Base-by-base conservation (phyloP, 2,888 invertebrate genomes). In the Acronicta aceris region DNA sequence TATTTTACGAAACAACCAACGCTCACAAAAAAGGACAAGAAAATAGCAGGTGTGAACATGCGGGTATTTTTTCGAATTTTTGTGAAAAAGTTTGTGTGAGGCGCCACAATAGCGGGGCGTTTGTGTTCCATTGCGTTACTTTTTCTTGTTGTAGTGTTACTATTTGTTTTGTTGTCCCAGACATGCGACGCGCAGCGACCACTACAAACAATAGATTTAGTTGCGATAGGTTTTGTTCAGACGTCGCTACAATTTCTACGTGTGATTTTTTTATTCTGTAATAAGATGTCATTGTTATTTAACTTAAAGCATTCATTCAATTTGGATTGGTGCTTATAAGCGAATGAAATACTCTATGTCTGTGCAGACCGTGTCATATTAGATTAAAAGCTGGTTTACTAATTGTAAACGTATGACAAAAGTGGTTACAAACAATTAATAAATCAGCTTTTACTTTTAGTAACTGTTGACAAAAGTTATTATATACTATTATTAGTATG, bases 121-220 rank as follows among this genome's bases (percentile, higher is more conserved):
- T 47, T 47, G 30, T 47, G 5, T 47, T 38, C n/a, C 13, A 36
- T 30, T 30, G 50, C 36, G 61, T 42, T 52, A 17, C 9, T 30
- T 60, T 59, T 66, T 47, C 36, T 27, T 21, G 12, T 17, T 30
- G 48, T 9, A n/a, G 30, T 15, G 46, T 12, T 40, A 40, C 33
- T 33, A 12, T 58, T 48, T 52, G 56, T 57, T 47, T 42, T 53
- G 57, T 69, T 65, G 38, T 30, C 8, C 36, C 13, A 52, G 45
- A 48, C 58, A 53, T 13, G 40, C 57, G 46, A 41, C 7, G 56
- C 13, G 48, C 61, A 38, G 40, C 58, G 45, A 50, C 55, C 56
- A 38, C 52, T 53, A 54, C 60, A 36, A 59, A 63, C 71, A 67
- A 69, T 63, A 48, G 47, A 52, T 45, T 60, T 55, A 50, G 50